These are phyloP conservation scores for Geococcyx californianus DNA, from an alignment of 2,113 vertebrate genomes.

Conservation along the genomic window DNA sequence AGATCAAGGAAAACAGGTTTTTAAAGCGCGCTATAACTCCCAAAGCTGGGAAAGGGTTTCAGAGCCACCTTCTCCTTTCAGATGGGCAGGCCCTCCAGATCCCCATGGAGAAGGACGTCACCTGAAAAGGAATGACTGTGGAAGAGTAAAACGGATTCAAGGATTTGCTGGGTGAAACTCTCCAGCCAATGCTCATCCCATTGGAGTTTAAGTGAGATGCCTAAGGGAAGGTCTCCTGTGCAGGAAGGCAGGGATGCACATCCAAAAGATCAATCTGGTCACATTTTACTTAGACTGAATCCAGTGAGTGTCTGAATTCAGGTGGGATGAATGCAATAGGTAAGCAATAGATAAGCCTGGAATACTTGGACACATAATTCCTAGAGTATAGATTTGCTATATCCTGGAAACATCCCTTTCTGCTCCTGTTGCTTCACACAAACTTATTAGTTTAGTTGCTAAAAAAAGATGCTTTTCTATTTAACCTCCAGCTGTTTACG, in stretches of 20 bases:
- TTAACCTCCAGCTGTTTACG: not conserved
- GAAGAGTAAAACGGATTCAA: not conserved
- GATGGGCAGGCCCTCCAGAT: not conserved
- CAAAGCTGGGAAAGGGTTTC: not conserved
- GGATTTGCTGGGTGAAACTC: not conserved
- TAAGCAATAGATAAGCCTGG: not conserved
- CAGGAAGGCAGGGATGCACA: not conserved
- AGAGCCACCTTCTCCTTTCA: not conserved
- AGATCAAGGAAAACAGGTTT: not conserved
- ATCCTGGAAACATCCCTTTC: not conserved
- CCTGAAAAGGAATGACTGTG: not conserved
- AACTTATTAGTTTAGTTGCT: not conserved
- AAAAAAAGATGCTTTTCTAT: not conserved
- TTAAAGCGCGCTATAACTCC: not conserved
- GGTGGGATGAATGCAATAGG: fast-evolving
- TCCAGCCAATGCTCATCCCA: not conserved
- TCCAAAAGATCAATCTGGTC: not conserved
- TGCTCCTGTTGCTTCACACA: not conserved
- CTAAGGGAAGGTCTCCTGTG: not conserved
- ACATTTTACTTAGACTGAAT: not conserved
- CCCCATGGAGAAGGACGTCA: not conserved
- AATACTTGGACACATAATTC: not conserved
- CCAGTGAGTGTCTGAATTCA: not conserved
- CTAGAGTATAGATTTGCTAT: not conserved
- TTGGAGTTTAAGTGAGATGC: not conserved